Percentiles rank a stretch among this genome's conserved stretches.
Conservation (phyloP, 1,140 invertebrate genomes). For the Centruroides vittatus region DNA sequence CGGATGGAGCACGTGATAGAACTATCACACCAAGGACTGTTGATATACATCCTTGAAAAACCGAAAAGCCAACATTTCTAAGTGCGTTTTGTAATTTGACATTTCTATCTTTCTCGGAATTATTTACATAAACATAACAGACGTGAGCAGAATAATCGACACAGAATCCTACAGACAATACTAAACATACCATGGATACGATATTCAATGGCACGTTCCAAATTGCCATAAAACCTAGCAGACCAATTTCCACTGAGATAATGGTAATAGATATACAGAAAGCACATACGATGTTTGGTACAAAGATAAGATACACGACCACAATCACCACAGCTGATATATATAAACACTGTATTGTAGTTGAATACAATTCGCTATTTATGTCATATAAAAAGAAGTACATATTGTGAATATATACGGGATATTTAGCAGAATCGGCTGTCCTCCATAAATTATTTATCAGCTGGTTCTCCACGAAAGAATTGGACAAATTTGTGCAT, state of each 20-base stretch:
- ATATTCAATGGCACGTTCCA: slow-evolving; percentile 91
- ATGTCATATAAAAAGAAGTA: slow-evolving; percentile 90
- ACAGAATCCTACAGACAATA: slow-evolving; percentile 96
- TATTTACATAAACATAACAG: slow-evolving; percentile 89
- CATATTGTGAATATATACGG: slow-evolving; percentile 63
- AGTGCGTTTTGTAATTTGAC: slow-evolving; percentile 71
- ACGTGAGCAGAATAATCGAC: slow-evolving; percentile 96
- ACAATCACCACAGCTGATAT: slow-evolving; percentile 91
- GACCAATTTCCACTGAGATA: slow-evolving; percentile 82
- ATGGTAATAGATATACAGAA: slow-evolving; percentile 91
- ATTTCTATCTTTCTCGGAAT: slow-evolving; percentile 26
- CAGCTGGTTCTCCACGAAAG: slow-evolving; percentile 81
- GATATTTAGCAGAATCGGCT: slow-evolving; percentile 61
- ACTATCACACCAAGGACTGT: slow-evolving; percentile 81
- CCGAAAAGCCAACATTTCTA: slow-evolving; percentile 77
- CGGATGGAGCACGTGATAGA: slow-evolving; percentile 73
- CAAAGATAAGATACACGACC: slow-evolving; percentile 86
- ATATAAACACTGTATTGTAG: slow-evolving; percentile 80
- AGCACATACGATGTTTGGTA: slow-evolving; percentile 82
- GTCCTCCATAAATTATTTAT: slow-evolving; percentile 60
- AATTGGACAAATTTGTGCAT: slow-evolving; percentile 73
- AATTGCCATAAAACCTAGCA: slow-evolving; percentile 88
- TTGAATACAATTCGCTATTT: slow-evolving; percentile 80
- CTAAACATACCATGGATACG: slow-evolving; percentile 96
- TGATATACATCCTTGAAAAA: slow-evolving; percentile 81